Percentiles rank a stretch among this genome's conserved stretches.
Conservation (phyloP, 2,113 vertebrate genomes). For the Brienomyrus longianalis region DNA sequence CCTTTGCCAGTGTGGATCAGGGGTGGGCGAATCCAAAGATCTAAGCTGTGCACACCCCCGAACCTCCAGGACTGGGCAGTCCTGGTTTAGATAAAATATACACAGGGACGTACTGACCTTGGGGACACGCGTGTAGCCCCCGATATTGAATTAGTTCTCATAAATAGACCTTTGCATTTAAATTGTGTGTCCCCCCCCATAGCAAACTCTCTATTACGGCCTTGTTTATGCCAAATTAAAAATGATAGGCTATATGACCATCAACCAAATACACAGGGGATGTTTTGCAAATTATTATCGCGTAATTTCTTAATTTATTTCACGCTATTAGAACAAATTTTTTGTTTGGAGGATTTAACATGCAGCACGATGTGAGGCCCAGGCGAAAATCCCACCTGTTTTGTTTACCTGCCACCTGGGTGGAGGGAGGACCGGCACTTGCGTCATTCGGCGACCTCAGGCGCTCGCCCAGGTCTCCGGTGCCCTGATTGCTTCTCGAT, state of each 20-base stretch:
- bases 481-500: background rate
- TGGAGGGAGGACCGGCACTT: background rate
- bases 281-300: background rate
- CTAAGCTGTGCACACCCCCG: background rate
- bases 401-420: background rate
- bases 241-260: background rate
- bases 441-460: slow-evolving; percentile 14
- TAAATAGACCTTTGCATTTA: background rate
- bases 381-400: background rate
- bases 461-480: background rate
- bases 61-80: background rate
- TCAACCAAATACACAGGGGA: background rate
- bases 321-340: background rate
- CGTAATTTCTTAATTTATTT: background rate
- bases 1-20: background rate
- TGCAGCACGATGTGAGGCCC: background rate
- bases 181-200: background rate
- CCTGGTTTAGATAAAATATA: background rate
- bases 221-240: background rate
- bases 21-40: background rate
- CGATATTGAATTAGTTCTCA: background rate
- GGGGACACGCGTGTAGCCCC: background rate
- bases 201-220: background rate
- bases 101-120: background rate
- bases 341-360: background rate